phyloP scores from a whole-genome alignment of 2,888 invertebrate species.

The Sycophila texana region DNA sequence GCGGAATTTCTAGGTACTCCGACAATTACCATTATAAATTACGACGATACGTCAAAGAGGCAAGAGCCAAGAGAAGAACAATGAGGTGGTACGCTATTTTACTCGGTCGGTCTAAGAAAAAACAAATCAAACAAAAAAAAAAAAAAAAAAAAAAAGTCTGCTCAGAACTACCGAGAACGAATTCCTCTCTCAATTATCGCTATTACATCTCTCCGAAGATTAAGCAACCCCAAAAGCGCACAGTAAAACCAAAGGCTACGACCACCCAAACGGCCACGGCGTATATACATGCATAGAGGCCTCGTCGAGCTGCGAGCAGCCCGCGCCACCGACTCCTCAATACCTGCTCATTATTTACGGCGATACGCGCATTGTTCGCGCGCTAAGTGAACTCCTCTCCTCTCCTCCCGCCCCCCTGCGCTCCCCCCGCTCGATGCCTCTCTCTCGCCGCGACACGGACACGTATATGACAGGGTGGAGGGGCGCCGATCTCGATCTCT shows the following conservation, averaged over 20 bases:
- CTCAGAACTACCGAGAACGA: conserved; percentile 3
- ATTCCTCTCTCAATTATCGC: conserved; percentile 14
- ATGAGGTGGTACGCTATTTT: too few species aligned
- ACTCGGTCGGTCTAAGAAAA: too few species aligned
- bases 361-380: neutral
- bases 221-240: too few species aligned
- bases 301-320: neutral
- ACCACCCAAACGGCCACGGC: neutral
- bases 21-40: too few species aligned
- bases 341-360: conserved; percentile 7
- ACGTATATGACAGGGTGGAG: conserved; percentile 7
- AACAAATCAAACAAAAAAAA: too few species aligned
- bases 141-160: neutral
- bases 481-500: conserved; percentile 19
- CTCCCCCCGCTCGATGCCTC: neutral
- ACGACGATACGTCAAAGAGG: too few species aligned
- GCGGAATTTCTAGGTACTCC: too few species aligned
- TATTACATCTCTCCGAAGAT: too few species aligned
- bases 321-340: neutral
- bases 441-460: neutral
- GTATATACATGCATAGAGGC: neutral
- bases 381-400: too few species aligned
- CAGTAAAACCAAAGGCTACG: neutral
- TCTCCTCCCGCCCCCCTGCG: neutral
- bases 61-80: too few species aligned